phyloP scores from a whole-genome alignment of 2,113 vertebrate genomes.

The Excalfactoria chinensis region DNA sequence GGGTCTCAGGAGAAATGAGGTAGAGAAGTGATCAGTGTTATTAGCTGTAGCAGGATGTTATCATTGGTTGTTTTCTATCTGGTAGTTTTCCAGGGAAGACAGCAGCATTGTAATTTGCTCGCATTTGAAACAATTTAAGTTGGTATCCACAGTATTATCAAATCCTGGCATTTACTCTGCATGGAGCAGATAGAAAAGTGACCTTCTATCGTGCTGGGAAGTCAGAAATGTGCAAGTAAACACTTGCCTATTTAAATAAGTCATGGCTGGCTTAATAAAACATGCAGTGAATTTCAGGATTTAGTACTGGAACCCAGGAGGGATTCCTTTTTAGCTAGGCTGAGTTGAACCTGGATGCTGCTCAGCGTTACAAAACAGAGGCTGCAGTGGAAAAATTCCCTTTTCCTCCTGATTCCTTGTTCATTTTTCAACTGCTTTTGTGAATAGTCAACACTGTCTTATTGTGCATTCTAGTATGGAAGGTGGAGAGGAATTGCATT shows the following conservation, averaged over 20 bases:
- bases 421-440: not conserved
- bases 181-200: not conserved
- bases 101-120: not conserved
- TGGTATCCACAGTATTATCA: not conserved
- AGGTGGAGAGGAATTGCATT: not conserved
- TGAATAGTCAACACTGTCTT: not conserved
- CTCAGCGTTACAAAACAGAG: not conserved
- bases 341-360: slow-evolving; percentile 15
- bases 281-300: not conserved
- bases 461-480: not conserved
- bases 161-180: not conserved
- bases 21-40: not conserved
- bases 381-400: not conserved
- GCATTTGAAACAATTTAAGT: not conserved
- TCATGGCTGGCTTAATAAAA: slow-evolving; percentile 56
- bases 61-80: not conserved
- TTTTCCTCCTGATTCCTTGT: not conserved
- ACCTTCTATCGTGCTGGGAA: not conserved
- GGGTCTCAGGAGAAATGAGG: not conserved
- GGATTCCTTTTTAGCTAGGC: not conserved
- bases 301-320: not conserved
- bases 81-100: slow-evolving; percentile 7
- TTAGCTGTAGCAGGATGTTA: not conserved
- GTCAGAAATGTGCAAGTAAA: slow-evolving; percentile 19
- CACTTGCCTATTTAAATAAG: slow-evolving; percentile 32